phyloP scores from a whole-genome alignment of 2,113 vertebrate species.

The Dromiciops gliroides region DNA sequence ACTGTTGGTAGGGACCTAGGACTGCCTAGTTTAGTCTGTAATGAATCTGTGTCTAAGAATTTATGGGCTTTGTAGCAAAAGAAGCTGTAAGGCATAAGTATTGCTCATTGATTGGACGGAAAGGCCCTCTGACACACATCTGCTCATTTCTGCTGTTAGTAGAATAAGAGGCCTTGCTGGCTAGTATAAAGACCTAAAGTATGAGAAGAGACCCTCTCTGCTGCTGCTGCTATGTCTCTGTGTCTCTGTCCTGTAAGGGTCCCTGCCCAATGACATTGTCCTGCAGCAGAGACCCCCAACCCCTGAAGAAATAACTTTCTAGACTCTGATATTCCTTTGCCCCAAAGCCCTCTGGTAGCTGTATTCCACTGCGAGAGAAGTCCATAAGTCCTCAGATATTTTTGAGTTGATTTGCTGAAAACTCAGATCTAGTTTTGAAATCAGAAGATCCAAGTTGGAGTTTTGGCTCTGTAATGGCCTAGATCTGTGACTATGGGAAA shows the following conservation, averaged over 20 bases:
- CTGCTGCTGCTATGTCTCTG: neutral
- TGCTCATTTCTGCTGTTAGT: neutral
- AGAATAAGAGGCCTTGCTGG: neutral
- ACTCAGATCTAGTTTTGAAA: neutral
- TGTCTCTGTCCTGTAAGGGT: neutral
- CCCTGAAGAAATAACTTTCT: neutral
- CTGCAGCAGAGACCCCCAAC: neutral
- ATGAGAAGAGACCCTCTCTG: neutral
- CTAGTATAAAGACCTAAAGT: neutral
- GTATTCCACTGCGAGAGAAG: neutral
- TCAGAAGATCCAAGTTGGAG: neutral
- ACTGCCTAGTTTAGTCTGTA: neutral
- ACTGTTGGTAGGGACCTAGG: neutral
- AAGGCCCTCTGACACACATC: neutral
- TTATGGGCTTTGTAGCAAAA: neutral
- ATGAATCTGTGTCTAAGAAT: neutral
- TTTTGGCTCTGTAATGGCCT: neutral
- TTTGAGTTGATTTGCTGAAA: neutral
- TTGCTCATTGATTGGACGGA: neutral
- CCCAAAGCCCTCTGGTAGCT: neutral
- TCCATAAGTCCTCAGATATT: neutral
- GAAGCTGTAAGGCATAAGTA: neutral
- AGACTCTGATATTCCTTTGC: neutral
- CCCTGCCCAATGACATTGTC: neutral
- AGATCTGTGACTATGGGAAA: neutral